These are phyloP conservation scores for Pterobdella sp. DNA, from an alignment of 2,888 invertebrate species.

Conservation along the genomic window DNA sequence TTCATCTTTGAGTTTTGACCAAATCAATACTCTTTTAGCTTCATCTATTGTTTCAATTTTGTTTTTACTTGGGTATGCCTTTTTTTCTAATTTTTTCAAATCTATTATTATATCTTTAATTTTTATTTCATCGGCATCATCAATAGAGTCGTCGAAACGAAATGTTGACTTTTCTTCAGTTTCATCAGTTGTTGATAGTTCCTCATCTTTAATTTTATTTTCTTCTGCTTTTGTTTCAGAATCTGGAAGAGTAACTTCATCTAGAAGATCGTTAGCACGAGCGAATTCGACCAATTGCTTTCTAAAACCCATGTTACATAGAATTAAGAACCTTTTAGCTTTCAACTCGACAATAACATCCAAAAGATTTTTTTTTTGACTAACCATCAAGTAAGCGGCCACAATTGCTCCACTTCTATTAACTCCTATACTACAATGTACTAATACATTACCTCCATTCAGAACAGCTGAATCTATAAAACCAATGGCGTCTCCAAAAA, in stretches of 20 bases:
- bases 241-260: constrained; percentile 19
- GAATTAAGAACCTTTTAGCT: constrained; percentile 33
- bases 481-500: constrained; percentile 36
- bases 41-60: constrained; percentile 1
- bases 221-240: not conserved
- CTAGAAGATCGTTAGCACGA: constrained; percentile 33
- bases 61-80: not conserved
- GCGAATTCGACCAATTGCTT: constrained; percentile 37
- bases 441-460: constrained; percentile 36
- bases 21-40: not conserved
- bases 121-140: constrained; percentile 8
- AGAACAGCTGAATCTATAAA: constrained; percentile 35
- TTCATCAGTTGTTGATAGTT: too few relatives aligned
- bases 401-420: constrained; percentile 39
- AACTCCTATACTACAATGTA: constrained; percentile 39
- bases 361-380: constrained; percentile 33
- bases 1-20: constrained; percentile 6
- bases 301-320: constrained; percentile 38
- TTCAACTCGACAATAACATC: constrained; percentile 35
- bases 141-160: not conserved
- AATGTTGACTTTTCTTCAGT: not conserved
- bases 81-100: not conserved
- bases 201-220: not conserved
- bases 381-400: constrained; percentile 38
- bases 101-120: constrained; percentile 5